Base-by-base conservation (phyloP, 2,113 vertebrate genomes). In the Melanotaenia duboulayi region DNA sequence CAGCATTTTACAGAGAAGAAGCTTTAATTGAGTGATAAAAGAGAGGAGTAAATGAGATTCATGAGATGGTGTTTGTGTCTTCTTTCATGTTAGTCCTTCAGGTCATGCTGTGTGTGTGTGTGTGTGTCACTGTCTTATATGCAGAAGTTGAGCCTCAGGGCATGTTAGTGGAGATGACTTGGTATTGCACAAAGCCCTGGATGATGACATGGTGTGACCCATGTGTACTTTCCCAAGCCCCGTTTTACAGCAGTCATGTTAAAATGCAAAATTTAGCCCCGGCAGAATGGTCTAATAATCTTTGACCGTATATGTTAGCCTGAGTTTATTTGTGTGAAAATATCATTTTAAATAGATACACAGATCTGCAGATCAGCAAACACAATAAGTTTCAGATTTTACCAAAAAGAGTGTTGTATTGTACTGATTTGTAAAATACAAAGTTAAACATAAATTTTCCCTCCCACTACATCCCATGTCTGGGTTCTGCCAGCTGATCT, bases 11-110 rank as follows among this genome's bases (percentile, higher is more conserved):
- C 24, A 57, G 22, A 56, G 40, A 67, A 14, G 51, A 48, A 46
- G 59, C 20, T 5, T 59, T 67, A 65, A 68, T 49, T 17, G 54
- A 65, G 46, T 39, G 55, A 79, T 42, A 14, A 40, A 59, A 55
- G 8, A 17, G 42, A 16, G 17, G 56, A 57, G 32, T 28, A 58
- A 80, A 82, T 63, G 40, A 78, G 80, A 79, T 58, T 74, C 50
- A 56, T 60, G 63, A 69, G 11, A 37, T 25, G 0, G 24, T 28
- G n/a, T 52, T 58, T 55, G 37, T 32, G 48, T 37, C 63, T 25
- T 67, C 64, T 84, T 82, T 80, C 46, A 74, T 82, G 66, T 72
- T 68, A 17, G 11, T 49, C 71, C 52, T 81, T 17, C n/a, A 65
- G 74, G 79, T 66, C 48, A 40, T 57, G 67, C 61, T 67, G 32